These are phyloP conservation scores for Harpagus bidentatus DNA, from an alignment of 2,113 vertebrate genomes.

Conservation along the genomic window DNA sequence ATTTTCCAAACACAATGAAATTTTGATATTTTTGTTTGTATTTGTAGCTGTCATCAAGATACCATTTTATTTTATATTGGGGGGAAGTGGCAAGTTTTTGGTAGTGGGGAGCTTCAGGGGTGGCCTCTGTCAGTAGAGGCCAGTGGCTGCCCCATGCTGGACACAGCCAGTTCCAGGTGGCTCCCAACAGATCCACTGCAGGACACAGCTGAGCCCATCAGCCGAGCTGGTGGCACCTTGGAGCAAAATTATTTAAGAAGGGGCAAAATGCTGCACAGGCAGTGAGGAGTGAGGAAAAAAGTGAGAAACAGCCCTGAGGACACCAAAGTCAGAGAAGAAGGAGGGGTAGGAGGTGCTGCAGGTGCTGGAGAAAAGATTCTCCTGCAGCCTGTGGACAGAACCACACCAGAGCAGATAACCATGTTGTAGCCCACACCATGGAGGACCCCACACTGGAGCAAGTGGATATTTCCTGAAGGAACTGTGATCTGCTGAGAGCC, in stretches of 20 bases:
- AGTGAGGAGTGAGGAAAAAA: background rate
- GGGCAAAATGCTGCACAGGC: background rate
- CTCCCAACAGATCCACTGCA: background rate
- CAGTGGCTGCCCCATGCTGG: background rate
- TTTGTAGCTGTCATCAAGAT: background rate
- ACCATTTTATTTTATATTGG: background rate
- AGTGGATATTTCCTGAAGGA: background rate
- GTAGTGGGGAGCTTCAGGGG: background rate
- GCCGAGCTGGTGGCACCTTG: background rate
- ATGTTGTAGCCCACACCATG: background rate
- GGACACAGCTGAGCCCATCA: too few relatives aligned
- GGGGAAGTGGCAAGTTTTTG: background rate
- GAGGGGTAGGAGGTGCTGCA: background rate
- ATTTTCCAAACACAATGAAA: background rate
- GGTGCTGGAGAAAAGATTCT: background rate
- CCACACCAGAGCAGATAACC: background rate
- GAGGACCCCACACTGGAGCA: accelerated
- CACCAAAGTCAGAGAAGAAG: background rate
- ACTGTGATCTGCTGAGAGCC: background rate
- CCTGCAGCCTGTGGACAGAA: background rate
- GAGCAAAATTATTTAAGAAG: background rate
- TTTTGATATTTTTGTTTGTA: background rate
- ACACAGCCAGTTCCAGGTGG: too few relatives aligned
- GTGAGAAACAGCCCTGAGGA: background rate
- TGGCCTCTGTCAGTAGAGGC: background rate